Evolutionary conservation across 2,113 vertebrate species (phyloP).

Genomic region (Carollia perspicillata): DNA sequence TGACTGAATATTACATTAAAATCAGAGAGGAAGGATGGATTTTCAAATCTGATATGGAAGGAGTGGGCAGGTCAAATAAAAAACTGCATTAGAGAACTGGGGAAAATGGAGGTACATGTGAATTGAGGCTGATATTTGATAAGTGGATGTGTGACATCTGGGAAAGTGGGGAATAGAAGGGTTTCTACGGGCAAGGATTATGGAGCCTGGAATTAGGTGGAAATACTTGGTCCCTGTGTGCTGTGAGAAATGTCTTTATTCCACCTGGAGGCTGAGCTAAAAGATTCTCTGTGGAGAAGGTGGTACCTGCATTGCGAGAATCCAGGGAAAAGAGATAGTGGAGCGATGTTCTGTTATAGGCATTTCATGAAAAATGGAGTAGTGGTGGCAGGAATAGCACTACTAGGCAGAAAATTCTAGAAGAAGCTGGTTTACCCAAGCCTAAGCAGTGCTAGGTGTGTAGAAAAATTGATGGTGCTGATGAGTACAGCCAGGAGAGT

Average conservation of each 20-base stretch:
- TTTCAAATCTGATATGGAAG: not conserved
- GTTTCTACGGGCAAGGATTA: not conserved
- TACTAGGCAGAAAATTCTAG: not conserved
- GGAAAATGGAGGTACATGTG: not conserved
- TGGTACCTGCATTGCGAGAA: not conserved
- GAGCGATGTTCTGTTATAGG: not conserved
- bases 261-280: not conserved
- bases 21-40: not conserved
- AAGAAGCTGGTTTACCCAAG: not conserved
- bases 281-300: not conserved
- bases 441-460: not conserved
- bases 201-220: not conserved
- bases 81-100: not conserved
- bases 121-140: not conserved
- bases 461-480: too few relatives aligned
- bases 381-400: not conserved
- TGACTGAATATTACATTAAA: slow-evolving; percentile 37
- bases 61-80: not conserved
- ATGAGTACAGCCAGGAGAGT: not conserved
- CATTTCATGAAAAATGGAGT: not conserved
- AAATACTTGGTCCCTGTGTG: not conserved
- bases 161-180: not conserved
- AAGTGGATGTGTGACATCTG: not conserved
- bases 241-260: not conserved
- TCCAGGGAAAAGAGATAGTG: not conserved